These are phyloP conservation scores for Hycleus phaleratus DNA, from an alignment of 1,140 invertebrate species.

Conservation along the genomic window DNA sequence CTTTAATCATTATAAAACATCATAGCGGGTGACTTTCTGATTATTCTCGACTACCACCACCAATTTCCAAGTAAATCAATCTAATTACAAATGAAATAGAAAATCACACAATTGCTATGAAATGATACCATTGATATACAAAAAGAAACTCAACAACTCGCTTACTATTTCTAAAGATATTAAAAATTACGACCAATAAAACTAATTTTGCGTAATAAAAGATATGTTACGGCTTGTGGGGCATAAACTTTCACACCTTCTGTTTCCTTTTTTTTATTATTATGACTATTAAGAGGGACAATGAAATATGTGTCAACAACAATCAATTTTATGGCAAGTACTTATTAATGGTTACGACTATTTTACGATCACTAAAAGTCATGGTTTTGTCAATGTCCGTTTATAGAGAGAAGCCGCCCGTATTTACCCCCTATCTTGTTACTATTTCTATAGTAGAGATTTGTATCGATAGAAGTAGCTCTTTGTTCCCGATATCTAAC, in stretches of 20 bases:
- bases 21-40: not conserved
- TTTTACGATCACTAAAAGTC: slow-evolving; percentile 37
- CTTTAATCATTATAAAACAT: not conserved
- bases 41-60: not conserved
- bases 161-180: slow-evolving; percentile 21
- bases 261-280: slow-evolving; percentile 1
- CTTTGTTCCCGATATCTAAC: too few species aligned
- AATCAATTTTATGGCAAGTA: slow-evolving; percentile 38
- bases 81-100: slow-evolving; percentile 15
- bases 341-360: slow-evolving; percentile 37
- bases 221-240: slow-evolving; percentile 14
- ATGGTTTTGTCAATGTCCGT: slow-evolving; percentile 23
- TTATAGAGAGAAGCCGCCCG: slow-evolving; percentile 4
- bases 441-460: not conserved
- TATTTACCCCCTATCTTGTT: slow-evolving; percentile 3
- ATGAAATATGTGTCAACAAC: slow-evolving; percentile 31
- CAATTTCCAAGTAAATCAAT: not conserved
- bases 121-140: slow-evolving; percentile 9
- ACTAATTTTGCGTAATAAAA: slow-evolving; percentile 32
- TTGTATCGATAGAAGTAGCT: too few species aligned
- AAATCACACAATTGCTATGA: slow-evolving; percentile 4
- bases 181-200: slow-evolving; percentile 33
- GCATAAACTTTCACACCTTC: slow-evolving; percentile 23
- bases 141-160: slow-evolving; percentile 26
- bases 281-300: not conserved